A percentile compares a stretch with the other conserved stretches of the same genome.
phyloP scores from a whole-genome alignment of 2,113 vertebrate species.

The human region DNA sequence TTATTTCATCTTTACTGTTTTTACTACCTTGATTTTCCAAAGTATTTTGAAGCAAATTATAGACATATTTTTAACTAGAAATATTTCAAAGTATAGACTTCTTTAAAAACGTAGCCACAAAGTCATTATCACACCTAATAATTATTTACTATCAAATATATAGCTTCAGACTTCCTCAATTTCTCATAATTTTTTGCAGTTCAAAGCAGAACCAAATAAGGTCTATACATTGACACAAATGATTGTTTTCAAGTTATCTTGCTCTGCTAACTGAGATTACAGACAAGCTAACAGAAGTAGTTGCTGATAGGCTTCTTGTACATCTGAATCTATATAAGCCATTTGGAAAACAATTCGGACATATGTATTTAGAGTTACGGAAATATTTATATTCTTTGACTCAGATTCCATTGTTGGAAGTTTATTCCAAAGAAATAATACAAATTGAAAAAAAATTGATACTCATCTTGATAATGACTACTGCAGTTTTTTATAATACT shows the following conservation, averaged over 20 bases:
- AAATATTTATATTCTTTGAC: constrained; percentile 8
- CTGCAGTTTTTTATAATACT: neutral
- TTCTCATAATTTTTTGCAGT: neutral
- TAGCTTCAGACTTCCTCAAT: neutral
- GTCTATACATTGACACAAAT: neutral
- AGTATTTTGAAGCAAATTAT: constrained; percentile 21
- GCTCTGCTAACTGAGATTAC: neutral
- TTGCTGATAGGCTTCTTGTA: neutral
- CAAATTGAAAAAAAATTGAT: neutral
- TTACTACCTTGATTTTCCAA: neutral
- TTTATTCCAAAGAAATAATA: neutral
- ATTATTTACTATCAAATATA: neutral
- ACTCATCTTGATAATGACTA: neutral
- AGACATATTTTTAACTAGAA: neutral
- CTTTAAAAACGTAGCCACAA: neutral
- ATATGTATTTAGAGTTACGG: neutral
- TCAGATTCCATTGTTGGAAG: neutral
- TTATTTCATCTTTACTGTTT: neutral
- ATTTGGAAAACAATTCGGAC: neutral
- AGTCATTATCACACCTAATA: neutral
- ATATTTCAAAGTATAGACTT: neutral
- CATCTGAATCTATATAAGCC: constrained; percentile 19
- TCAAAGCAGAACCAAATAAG: neutral
- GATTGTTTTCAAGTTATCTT: neutral
- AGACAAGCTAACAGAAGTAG: neutral